Base-by-base conservation (phyloP, 2,888 invertebrate genomes). In the Lepidochitona cinerea region DNA sequence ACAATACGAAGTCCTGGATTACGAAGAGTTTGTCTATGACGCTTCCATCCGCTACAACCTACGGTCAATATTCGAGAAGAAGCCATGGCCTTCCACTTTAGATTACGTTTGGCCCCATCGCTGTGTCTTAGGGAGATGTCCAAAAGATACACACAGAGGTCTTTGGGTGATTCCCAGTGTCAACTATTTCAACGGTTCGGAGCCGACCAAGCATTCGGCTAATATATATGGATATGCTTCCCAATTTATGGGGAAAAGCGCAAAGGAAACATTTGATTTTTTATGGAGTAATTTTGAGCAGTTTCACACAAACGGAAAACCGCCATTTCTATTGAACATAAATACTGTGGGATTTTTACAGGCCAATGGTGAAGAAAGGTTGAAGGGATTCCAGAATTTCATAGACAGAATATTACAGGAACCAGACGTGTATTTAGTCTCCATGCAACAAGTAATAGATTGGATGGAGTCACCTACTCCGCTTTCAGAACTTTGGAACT, bases 81-180 rank as follows among this genome's bases (percentile, higher is more conserved):
- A 79, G 54, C 65, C 77, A 14, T 85, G 81, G 80, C 84, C 84
- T 0, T 82, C 81, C 64, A 84, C 83, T 2, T 36, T 85, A 26
- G 83, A 83, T 68, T 83, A 71, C 35, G 81, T 80, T 9, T 80
- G 77, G 79, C 68, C 67, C 6, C 76, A 81, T 64, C 54, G 36
- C 0, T 85, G 84, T 67, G 65, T 75, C 49, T 71, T 71, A 18
- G 72, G 65, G 23, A 37, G 9, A 12, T 85, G 84, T 71, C 79
- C 83, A 0, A 52, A 29, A 9, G 32, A 71, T 2, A 37, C 26
- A 0, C 81, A 81, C 64, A 54, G 73, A 1, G 83, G 83, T 26
- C 76, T 85, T 0, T 84, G 83, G 83, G 84, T 84, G 70, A 78
- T 85, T 23, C 84, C 84, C 0, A 68, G 81, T 14, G 76, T 82